Conservation (phyloP, 2,797 vertebrate genomes). For the Pseudochaenichthys georgianus region DNA sequence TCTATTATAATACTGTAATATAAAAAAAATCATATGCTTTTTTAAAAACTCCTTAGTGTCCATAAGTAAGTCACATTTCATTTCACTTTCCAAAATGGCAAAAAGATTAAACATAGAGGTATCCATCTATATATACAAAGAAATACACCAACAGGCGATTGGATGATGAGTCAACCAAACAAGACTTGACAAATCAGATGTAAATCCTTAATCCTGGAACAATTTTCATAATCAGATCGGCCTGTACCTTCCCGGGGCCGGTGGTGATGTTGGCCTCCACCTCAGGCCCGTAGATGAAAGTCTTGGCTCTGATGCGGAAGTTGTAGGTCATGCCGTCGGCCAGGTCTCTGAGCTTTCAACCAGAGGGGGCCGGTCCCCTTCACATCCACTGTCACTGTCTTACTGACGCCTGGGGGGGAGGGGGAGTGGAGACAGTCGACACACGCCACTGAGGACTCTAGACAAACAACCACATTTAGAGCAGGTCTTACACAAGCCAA, state of each 20-base stretch:
- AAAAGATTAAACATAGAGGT: too few relatives aligned
- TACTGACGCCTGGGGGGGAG: constrained; percentile 93
- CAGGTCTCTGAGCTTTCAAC: constrained; percentile 96
- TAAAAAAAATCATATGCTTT: too few relatives aligned
- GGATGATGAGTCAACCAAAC: too few relatives aligned
- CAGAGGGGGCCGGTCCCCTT: constrained; percentile 93
- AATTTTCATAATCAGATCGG: not conserved
- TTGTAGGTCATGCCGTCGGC: constrained; percentile 93
- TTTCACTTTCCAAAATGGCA: too few relatives aligned
- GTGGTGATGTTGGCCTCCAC: constrained; percentile 97
- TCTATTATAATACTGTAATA: too few relatives aligned
- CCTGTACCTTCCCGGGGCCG: constrained; percentile 93
- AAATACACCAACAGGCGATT: too few relatives aligned
- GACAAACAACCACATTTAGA: constrained; percentile 83
- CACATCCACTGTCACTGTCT: constrained; percentile 97
- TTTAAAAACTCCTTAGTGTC: too few relatives aligned
- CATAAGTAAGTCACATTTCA: too few relatives aligned
- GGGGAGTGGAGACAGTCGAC: constrained; percentile 86
- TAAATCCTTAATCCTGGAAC: too few relatives aligned
- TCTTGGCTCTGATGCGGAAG: constrained; percentile 94
- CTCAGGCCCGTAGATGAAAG: constrained; percentile 94
- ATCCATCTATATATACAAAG: too few relatives aligned
- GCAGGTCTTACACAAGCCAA: constrained; percentile 68
- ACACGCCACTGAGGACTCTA: constrained; percentile 85
- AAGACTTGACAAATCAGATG: too few relatives aligned